Percentiles rank a stretch among this genome's conserved stretches.
Evolutionary conservation across 2,113 vertebrate species (phyloP).

Genomic region (Vanacampus margaritifer): DNA sequence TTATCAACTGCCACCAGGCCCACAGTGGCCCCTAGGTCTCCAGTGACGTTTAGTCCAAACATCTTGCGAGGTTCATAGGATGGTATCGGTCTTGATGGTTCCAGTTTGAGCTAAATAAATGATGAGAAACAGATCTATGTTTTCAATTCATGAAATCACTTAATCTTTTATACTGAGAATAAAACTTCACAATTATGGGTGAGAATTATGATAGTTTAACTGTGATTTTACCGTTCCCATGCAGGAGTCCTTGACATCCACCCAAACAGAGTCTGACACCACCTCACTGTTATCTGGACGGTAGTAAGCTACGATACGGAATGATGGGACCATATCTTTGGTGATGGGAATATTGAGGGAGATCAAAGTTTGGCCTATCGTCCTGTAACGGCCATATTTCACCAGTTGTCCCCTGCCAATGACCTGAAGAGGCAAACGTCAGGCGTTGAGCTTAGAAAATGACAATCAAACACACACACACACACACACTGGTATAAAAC

Average conservation of each 20-base stretch:
- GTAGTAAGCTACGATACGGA: slow-evolving; percentile 74
- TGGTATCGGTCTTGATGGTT: not conserved
- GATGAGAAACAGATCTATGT: not conserved
- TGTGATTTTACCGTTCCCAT: slow-evolving; percentile 66
- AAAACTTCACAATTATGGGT: not conserved
- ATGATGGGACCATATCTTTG: slow-evolving; percentile 72
- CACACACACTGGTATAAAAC: not conserved
- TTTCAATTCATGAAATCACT: not conserved
- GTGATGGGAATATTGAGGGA: slow-evolving; percentile 43
- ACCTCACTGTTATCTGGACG: slow-evolving; percentile 62
- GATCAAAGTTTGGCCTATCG: slow-evolving; percentile 60
- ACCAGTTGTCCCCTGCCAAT: slow-evolving; percentile 72
- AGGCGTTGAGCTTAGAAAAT: not conserved
- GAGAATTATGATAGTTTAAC: not conserved
- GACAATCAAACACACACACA: not conserved
- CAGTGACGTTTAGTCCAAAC: slow-evolving; percentile 61
- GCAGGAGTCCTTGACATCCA: slow-evolving; percentile 73
- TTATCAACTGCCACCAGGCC: slow-evolving; percentile 77
- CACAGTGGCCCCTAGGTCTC: slow-evolving; percentile 69
- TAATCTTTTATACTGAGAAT: not conserved
- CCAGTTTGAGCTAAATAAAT: slow-evolving; percentile 59
- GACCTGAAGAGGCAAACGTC: slow-evolving; percentile 51
- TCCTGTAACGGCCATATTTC: slow-evolving; percentile 23
- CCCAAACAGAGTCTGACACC: slow-evolving; percentile 79
- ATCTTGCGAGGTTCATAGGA: slow-evolving; percentile 41